Base-by-base conservation (phyloP, 2,888 invertebrate genomes). In the Antheraea yamamai region DNA sequence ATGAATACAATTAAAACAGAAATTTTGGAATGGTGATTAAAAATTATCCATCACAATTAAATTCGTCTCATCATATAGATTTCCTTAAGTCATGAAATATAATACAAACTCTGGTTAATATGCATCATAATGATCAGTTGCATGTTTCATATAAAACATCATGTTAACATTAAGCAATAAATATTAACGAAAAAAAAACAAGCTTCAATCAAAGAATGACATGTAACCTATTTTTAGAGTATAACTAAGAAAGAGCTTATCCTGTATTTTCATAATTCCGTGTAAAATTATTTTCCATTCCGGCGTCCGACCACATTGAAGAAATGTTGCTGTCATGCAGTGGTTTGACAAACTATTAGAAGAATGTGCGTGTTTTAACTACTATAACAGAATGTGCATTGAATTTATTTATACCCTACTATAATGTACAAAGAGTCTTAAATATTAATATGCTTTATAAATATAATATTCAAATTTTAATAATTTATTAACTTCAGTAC, bases 341-440 rank as follows among this genome's bases (percentile, higher is more conserved):
- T 77, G 77, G 78, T 82, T 80, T 80, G 79, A 72, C 76, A 80
- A 80, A 76, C 79, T 78, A 80, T 78, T 79, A 79, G 77, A 75
- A 78, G 77, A 73, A 76, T 75, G 70, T 73, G 75, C 75, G 71
- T 66, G 75, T 52, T 73, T 73, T 74, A 74, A 30, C 4, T 30
- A 66, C 16, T 30, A 4, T 66, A 18, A 14, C 30, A 30, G 30
- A 26, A 66, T 30, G 26, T 20, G 30, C 26, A 66, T 23, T 61
- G 55, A 61, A 61, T n/a, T 23, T 61, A 12, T 66, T 26, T 26
- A 26, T 26, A 66, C 16, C 23, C 23, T 64, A 14, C 14, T 23
- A 64, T 26, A 26, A 23, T 64, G 8, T 14, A 64, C 26, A 64
- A 66, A 61, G 39, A 47, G 10, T 47, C 12, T 12, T 12, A 47